These are phyloP conservation scores for Poeciliopsis paucimaculata DNA, from an alignment of 2,797 vertebrate genomes.

Conservation along the genomic window DNA sequence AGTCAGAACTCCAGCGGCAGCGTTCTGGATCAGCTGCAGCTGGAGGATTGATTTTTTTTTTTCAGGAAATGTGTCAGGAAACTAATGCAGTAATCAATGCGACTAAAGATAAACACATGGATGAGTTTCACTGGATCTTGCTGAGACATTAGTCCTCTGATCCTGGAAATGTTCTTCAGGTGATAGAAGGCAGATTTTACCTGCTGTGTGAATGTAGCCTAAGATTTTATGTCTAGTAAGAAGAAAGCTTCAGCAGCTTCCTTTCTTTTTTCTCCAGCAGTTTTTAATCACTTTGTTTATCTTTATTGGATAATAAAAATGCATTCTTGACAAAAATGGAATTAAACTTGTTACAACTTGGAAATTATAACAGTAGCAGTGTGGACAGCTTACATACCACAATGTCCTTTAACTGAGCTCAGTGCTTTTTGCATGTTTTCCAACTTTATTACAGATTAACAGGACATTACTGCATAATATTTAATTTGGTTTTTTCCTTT, in stretches of 20 bases:
- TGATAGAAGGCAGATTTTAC: too few relatives aligned
- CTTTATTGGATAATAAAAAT: neutral
- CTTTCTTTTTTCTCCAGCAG: neutral
- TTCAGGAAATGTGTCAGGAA: too few relatives aligned
- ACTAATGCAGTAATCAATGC: too few relatives aligned
- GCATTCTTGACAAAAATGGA: neutral
- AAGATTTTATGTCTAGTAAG: neutral
- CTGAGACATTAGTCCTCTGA: too few relatives aligned
- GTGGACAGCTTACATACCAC: neutral
- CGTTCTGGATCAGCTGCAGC: too few relatives aligned
- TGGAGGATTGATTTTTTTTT: too few relatives aligned
- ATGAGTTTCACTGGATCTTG: too few relatives aligned
- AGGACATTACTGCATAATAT: neutral
- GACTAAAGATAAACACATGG: too few relatives aligned
- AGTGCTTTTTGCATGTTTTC: neutral
- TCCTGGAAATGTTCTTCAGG: too few relatives aligned
- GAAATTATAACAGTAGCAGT: neutral
- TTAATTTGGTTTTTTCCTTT: neutral
- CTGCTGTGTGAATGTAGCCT: too few relatives aligned
- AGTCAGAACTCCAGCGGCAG: too few relatives aligned
- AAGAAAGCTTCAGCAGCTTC: neutral
- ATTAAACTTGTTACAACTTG: neutral
- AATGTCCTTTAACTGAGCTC: neutral
- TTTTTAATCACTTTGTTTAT: neutral
- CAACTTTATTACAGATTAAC: neutral